phyloP scores from a whole-genome alignment of 2,888 invertebrate species.

The Actias luna region DNA sequence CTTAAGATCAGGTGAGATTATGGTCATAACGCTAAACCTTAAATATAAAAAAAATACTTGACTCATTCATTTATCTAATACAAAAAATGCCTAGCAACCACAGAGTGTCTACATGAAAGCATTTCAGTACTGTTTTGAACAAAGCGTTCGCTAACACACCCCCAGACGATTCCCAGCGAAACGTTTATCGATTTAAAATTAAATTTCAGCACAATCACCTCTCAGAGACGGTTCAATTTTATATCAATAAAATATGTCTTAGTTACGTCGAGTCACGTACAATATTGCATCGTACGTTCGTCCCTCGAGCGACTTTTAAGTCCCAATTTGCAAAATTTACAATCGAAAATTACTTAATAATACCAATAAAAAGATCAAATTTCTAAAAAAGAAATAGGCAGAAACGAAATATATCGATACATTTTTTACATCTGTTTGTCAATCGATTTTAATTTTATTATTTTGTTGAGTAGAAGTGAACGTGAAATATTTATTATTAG shows the following conservation, averaged over 20 bases:
- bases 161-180: not conserved
- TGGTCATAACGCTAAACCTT: no score
- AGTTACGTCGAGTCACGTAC: not conserved
- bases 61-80: no score
- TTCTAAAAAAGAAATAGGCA: no score
- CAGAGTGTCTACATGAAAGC: not conserved
- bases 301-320: not conserved
- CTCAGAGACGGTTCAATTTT: constrained; percentile 1
- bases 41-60: no score
- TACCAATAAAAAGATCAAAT: no score
- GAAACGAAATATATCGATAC: no score
- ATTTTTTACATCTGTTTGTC: no score
- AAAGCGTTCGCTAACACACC: not conserved
- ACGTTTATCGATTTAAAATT: not conserved
- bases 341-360: not conserved
- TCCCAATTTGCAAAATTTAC: not conserved
- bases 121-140: not conserved
- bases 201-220: constrained; percentile 8
- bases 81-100: no score
- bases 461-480: no score
- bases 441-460: no score
- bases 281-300: constrained; percentile 3
- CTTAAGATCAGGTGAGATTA: no score
- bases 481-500: no score
- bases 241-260: constrained; percentile 1